Conservation (phyloP, 2,113 vertebrate species). For the Clarias batrachus region DNA sequence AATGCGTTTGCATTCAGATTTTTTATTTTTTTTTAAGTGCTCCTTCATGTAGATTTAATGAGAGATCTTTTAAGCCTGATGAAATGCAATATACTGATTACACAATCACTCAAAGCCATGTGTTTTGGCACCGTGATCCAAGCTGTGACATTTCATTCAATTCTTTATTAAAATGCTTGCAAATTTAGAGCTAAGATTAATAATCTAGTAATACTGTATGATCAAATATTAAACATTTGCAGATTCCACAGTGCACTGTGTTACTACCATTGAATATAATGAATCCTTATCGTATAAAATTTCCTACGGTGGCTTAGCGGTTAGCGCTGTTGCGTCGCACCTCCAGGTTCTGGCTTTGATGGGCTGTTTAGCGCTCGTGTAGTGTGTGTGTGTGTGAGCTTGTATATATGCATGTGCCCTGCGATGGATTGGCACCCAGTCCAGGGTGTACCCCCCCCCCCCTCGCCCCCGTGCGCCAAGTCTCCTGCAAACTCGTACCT, state of each 20-base stretch:
- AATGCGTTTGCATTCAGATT: not conserved
- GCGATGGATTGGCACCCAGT: too few species aligned
- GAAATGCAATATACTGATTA: not conserved
- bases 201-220: not conserved
- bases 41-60: constrained; percentile 7
- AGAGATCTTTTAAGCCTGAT: not conserved
- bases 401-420: too few species aligned
- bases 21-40: not conserved
- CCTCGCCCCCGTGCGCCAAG: too few species aligned
- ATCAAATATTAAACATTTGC: not conserved
- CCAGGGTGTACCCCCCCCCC: too few species aligned
- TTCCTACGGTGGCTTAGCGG: too few species aligned
- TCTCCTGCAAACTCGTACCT: too few species aligned
- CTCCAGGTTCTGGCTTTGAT: too few species aligned
- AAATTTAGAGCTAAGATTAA: not conserved
- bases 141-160: not conserved
- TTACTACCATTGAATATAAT: not conserved
- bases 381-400: too few species aligned
- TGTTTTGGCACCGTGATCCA: constrained; percentile 8
- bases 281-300: not conserved
- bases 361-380: too few species aligned
- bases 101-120: not conserved
- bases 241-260: not conserved
- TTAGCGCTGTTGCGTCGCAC: too few species aligned
- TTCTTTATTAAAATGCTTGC: constrained; percentile 2